Percentiles rank a stretch among this genome's conserved stretches.
phyloP scores from a whole-genome alignment of 64 coral and sea anemone genomes.

The Stylophora pistillata region DNA sequence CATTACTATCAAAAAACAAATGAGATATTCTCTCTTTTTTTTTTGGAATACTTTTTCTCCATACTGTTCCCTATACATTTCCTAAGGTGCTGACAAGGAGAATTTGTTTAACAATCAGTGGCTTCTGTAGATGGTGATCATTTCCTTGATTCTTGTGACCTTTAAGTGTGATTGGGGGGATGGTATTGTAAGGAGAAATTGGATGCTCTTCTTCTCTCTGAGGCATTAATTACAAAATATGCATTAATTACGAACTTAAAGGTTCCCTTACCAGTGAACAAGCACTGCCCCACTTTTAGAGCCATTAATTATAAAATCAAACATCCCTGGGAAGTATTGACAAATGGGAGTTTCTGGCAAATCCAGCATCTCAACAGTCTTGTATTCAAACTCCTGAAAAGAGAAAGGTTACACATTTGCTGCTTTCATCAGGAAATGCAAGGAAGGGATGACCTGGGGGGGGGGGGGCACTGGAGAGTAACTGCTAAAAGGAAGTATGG shows the following conservation, averaged over 20 bases:
- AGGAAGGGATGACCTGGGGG: neutral
- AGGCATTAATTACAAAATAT: too few species aligned
- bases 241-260: neutral
- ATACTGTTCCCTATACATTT: too few species aligned
- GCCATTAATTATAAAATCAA: constrained; percentile 81
- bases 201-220: too few species aligned
- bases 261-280: constrained; percentile 82
- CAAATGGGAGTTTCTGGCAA: constrained; percentile 82
- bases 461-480: neutral
- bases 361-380: constrained; percentile 84
- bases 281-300: constrained; percentile 65
- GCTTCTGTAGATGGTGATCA: too few species aligned
- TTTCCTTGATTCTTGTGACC: too few species aligned
- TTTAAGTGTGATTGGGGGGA: too few species aligned
- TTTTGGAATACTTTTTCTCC: too few species aligned
- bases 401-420: neutral
- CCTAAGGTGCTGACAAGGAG: too few species aligned
- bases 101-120: too few species aligned
- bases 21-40: too few species aligned
- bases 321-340: constrained; percentile 65
- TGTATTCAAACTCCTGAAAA: constrained; percentile 83
- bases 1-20: constrained; percentile 68
- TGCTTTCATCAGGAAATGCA: neutral
- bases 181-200: too few species aligned
- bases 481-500: neutral